These are phyloP conservation scores for Mormyrus iriodes DNA, from an alignment of 2,113 vertebrate species.

Conservation along the genomic window DNA sequence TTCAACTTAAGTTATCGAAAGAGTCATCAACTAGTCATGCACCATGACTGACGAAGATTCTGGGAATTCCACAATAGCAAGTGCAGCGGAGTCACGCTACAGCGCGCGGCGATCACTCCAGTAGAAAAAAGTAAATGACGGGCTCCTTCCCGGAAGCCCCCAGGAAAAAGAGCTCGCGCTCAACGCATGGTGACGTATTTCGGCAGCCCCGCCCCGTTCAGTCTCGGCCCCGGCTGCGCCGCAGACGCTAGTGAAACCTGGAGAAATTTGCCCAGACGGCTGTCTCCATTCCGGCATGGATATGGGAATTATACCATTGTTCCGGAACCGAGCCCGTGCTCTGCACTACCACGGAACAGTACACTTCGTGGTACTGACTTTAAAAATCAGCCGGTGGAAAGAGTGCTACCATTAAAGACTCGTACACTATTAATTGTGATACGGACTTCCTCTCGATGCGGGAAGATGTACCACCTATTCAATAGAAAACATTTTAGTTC, in stretches of 20 bases:
- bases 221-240: constrained; percentile 42
- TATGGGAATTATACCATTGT: constrained; percentile 52
- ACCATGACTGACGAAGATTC: neutral
- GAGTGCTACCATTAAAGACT: constrained; percentile 29
- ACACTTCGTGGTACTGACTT: constrained; percentile 44
- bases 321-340: constrained; percentile 38
- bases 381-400: constrained; percentile 35
- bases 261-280: constrained; percentile 40
- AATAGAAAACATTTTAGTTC: constrained; percentile 39
- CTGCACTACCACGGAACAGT: constrained; percentile 36
- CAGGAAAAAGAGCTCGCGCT: constrained; percentile 27
- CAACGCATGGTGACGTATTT: constrained; percentile 30
- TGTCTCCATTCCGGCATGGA: constrained; percentile 41
- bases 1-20: neutral
- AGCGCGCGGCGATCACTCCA: neutral
- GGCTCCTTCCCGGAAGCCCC: constrained; percentile 20
- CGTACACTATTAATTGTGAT: constrained; percentile 32
- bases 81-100: neutral
- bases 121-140: neutral
- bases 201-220: constrained; percentile 39
- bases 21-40: neutral
- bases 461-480: constrained; percentile 41
- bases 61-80: neutral
- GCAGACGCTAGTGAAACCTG: constrained; percentile 40
- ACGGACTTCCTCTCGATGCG: constrained; percentile 29